A percentile compares a stretch with the other conserved stretches of the same genome.
phyloP scores from a whole-genome alignment of 2,888 invertebrate species.

The Poecilus cupreus region DNA sequence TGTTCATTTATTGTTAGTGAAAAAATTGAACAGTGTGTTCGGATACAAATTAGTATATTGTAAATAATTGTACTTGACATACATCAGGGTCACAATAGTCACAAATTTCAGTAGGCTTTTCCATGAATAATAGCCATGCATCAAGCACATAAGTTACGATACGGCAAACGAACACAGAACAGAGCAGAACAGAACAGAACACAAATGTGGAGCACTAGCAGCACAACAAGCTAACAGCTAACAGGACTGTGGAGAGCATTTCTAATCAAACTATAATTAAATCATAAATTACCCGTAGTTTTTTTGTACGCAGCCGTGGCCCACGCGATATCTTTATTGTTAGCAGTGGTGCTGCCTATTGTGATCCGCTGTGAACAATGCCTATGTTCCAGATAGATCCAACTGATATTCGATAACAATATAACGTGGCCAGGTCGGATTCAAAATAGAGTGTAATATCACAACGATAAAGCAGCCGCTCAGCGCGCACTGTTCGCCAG shows the following conservation, averaged over 20 bases:
- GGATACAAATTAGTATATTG: background rate
- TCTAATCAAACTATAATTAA: conserved; percentile 59
- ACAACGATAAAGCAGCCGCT: conserved; percentile 21
- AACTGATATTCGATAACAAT: conserved; percentile 56
- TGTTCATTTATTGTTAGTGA: no score
- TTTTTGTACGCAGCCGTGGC: conserved; percentile 27
- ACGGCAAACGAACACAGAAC: conserved; percentile 25
- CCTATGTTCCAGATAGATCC: conserved; percentile 52
- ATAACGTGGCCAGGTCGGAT: conserved; percentile 41
- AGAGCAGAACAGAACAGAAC: background rate
- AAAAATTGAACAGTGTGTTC: background rate
- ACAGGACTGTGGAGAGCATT: conserved; percentile 32
- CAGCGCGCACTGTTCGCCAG: background rate
- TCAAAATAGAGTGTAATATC: conserved; percentile 43
- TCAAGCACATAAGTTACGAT: conserved; percentile 27
- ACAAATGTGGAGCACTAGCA: background rate
- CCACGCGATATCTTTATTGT: conserved; percentile 54
- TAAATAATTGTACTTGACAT: background rate
- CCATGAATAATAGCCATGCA: conserved; percentile 10
- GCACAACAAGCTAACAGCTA: conserved; percentile 30
- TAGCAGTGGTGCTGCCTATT: conserved; percentile 42
- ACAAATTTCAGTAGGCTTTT: conserved; percentile 7
- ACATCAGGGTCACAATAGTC: conserved; percentile 1
- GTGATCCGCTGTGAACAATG: conserved; percentile 54
- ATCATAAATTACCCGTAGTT: conserved; percentile 56